phyloP scores from a whole-genome alignment of 2,888 invertebrate genomes.

The Bruchidius siliquastri region DNA sequence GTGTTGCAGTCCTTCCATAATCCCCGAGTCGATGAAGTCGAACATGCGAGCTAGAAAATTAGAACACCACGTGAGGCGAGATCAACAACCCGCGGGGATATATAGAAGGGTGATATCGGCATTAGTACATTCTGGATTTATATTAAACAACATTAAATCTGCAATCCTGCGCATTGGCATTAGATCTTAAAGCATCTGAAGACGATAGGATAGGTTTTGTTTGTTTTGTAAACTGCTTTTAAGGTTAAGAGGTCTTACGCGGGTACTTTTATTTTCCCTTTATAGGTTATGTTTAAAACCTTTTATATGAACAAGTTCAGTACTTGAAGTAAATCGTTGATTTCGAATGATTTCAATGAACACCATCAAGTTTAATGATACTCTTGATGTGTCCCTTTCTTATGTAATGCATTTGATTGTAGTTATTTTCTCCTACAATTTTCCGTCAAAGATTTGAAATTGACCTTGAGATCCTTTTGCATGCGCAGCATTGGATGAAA shows the following conservation, averaged over 20 bases:
- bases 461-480: not conserved
- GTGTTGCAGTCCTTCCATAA: slow-evolving; percentile 88
- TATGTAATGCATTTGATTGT: no score
- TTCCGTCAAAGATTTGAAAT: not conserved
- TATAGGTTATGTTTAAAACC: no score
- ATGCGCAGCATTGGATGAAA: not conserved
- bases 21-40: slow-evolving; percentile 89
- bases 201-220: no score
- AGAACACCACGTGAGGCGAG: slow-evolving; percentile 3
- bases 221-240: no score
- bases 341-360: no score
- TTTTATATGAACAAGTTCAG: no score
- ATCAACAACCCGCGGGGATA: slow-evolving; percentile 1
- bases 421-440: no score
- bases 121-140: slow-evolving; percentile 8
- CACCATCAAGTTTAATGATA: no score
- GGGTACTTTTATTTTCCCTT: no score
- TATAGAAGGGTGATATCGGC: slow-evolving; percentile 17
- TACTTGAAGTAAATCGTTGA: no score
- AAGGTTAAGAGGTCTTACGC: no score
- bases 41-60: slow-evolving; percentile 77
- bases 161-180: not conserved
- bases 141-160: not conserved
- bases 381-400: no score
- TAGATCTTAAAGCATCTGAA: not conserved